Evolutionary conservation across 64 coral and sea anemone genomes (phyloP), one percentile per base, ranked within the genome.

Genomic region (Dendrophyllia cribrosa): DNA sequence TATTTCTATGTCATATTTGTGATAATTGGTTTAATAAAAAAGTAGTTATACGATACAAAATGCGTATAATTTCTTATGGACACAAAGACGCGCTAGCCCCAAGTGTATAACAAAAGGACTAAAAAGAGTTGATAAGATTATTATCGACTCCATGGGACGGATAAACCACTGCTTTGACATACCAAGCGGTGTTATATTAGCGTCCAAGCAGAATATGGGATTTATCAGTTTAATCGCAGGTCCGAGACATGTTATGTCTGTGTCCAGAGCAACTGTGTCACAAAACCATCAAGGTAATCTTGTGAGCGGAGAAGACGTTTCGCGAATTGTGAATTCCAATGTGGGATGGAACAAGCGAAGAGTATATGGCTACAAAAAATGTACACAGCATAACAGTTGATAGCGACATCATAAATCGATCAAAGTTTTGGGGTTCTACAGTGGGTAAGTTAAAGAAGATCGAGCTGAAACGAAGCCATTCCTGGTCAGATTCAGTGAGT

Each of bases 381-480:
- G 20, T 48, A 24, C 43, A 43, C 19, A 50, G 43, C n/a, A 67
- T 66, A 45, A 84, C 44, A 15, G 80, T 50, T 17, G 50, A 51
- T 16, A 13, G 80, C 12, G 80, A 84, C 5, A 14, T 23, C 8
- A 67, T 47, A 66, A 44, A 66, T 63, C 59, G 7, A 44, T 49
- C 59, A 0, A 83, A 66, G 43, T 19, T 83, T 49, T 46, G 12
- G 7, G 60, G 34, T 9, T 44, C 59, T 43, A 10, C 77, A 3
- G 59, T 49, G 59, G 20, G 43, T 63, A 46, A 43, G 48, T 25
- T 83, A 20, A 83, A 83, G 45, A 83, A 66, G 9, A 66, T 66
- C 11, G 79, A 83, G 34, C 60, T 83, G 1, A 83, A 65, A 51
- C 43, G 79, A 49, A 66, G 79, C 24, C 43, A 48, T 48, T 83